Evolutionary conservation across 2,797 vertebrate species (phyloP).

Genomic region (Danio choprae): DNA sequence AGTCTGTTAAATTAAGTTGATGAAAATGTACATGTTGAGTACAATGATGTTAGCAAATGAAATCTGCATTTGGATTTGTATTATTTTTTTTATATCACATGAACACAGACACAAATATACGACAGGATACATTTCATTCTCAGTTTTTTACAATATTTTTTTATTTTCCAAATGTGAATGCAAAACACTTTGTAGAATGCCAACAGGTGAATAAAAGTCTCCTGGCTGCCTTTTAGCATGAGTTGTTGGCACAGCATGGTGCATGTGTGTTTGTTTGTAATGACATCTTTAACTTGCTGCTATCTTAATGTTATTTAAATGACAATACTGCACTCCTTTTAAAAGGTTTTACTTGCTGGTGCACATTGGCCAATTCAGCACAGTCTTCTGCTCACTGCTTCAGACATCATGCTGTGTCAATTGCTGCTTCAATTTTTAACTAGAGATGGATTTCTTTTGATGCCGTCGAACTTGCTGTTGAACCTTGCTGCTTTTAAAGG

Average conservation of each 20-base stretch:
- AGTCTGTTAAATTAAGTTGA: no score
- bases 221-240: not conserved
- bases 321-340: not conserved
- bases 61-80: not conserved
- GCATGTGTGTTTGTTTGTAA: constrained; percentile 5
- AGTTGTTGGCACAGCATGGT: constrained; percentile 2
- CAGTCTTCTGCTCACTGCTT: not conserved
- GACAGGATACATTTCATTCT: not conserved
- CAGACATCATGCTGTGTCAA: constrained; percentile 17
- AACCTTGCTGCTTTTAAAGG: not conserved
- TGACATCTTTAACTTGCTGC: constrained; percentile 10
- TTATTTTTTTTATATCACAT: not conserved
- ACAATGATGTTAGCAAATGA: no score
- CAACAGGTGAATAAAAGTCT: not conserved
- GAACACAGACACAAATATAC: not conserved
- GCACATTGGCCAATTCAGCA: not conserved
- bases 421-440: not conserved
- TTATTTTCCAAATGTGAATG: not conserved
- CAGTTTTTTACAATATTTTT: not conserved
- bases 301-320: constrained; percentile 30
- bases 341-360: constrained; percentile 10
- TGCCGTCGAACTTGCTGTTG: not conserved
- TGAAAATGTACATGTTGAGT: no score
- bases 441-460: not conserved
- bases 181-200: not conserved